Percentiles rank a stretch among this genome's conserved stretches.
These are phyloP conservation scores for Limnothrissa miodon DNA, from an alignment of 2,113 vertebrate species.

Conservation along the genomic window DNA sequence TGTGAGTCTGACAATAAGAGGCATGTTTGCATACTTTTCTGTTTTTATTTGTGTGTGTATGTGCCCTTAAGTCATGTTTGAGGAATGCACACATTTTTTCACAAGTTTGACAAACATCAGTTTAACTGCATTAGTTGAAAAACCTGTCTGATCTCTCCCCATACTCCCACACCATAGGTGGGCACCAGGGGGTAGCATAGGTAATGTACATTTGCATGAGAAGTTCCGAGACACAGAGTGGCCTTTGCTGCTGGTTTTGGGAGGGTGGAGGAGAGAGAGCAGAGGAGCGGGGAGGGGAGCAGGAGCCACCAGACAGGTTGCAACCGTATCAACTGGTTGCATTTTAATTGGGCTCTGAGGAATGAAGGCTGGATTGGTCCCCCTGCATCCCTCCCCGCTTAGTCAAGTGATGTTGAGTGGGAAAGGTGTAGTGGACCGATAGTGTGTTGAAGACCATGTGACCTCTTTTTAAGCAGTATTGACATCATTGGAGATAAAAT, in stretches of 20 bases:
- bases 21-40: neutral
- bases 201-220: constrained; percentile 62
- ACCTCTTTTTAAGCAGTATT: too few species aligned
- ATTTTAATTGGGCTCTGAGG: constrained; percentile 39
- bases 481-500: too few species aligned
- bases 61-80: constrained; percentile 21
- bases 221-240: constrained; percentile 80
- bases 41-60: constrained; percentile 38
- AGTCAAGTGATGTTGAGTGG: neutral
- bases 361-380: constrained; percentile 75
- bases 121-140: constrained; percentile 28
- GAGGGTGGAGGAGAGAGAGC: constrained; percentile 67
- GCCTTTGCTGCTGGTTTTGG: constrained; percentile 76
- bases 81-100: constrained; percentile 22
- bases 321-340: neutral
- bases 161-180: constrained; percentile 16
- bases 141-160: constrained; percentile 8
- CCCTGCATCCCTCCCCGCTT: constrained; percentile 9
- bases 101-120: constrained; percentile 24
- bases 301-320: neutral
- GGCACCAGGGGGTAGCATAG: constrained; percentile 38
- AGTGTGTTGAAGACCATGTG: too few species aligned
- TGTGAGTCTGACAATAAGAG: constrained; percentile 21
- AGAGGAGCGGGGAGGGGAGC: constrained; percentile 55
- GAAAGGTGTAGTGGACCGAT: too few species aligned